Evolutionary conservation across 2,888 invertebrate genomes (phyloP).

Genomic region (Taenaris catops): DNA sequence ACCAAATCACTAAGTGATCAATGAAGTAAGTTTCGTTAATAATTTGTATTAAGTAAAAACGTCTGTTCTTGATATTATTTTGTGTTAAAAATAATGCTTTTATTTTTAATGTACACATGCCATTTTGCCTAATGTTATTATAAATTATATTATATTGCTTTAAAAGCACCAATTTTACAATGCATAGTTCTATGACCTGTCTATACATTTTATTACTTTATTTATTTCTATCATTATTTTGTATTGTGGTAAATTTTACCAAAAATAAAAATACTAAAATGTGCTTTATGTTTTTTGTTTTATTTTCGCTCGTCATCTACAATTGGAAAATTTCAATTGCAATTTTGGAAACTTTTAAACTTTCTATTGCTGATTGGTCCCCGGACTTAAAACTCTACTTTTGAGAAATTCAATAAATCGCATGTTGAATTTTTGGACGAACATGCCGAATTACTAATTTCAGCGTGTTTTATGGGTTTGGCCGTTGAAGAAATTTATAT

Average conservation of each 20-base stretch:
- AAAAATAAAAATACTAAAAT: slow-evolving; percentile 80
- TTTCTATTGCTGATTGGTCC: too few relatives aligned
- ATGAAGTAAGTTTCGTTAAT: slow-evolving; percentile 52
- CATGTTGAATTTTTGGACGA: too few relatives aligned
- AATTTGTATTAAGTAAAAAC: slow-evolving; percentile 39
- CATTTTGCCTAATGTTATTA: slow-evolving; percentile 80
- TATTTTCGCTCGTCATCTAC: too few relatives aligned
- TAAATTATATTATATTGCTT: slow-evolving; percentile 79
- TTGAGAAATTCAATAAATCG: too few relatives aligned
- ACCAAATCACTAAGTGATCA: slow-evolving; percentile 77
- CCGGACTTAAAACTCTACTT: too few relatives aligned
- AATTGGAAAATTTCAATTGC: too few relatives aligned
- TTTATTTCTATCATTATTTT: slow-evolving; percentile 79
- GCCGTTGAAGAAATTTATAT: too few relatives aligned
- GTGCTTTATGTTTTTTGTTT: slow-evolving; percentile 69
- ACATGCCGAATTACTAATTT: too few relatives aligned
- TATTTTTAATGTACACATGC: slow-evolving; percentile 78
- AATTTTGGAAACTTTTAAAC: too few relatives aligned
- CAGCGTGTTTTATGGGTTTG: too few relatives aligned
- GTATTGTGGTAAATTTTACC: slow-evolving; percentile 79
- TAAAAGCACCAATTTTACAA: slow-evolving; percentile 80
- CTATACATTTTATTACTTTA: slow-evolving; percentile 79
- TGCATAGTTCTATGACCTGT: slow-evolving; percentile 78
- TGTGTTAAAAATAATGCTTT: slow-evolving; percentile 73
- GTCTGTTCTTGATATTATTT: slow-evolving; percentile 76